Conservation (phyloP, 2,113 vertebrate genomes). For the Salvelinus sp. region DNA sequence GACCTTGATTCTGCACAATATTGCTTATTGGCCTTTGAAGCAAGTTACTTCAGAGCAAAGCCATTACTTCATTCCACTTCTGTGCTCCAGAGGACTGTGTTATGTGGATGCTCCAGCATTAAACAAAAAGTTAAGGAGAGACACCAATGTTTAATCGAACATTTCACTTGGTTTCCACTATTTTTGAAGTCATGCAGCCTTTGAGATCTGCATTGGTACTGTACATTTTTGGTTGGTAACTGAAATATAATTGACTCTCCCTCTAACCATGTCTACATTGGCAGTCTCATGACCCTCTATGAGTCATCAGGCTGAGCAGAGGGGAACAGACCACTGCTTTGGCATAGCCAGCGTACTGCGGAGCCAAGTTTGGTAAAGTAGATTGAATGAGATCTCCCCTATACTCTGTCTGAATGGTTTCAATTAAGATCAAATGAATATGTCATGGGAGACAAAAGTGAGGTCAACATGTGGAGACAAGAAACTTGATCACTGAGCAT, state of each 20-base stretch:
- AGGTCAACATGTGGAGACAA: constrained; percentile 2
- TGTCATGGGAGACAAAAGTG: constrained; percentile 11
- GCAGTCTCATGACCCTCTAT: constrained; percentile 10
- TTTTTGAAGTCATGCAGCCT: no score
- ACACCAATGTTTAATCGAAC: no score
- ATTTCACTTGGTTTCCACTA: no score
- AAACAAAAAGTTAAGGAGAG: no score
- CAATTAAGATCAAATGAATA: constrained; percentile 14
- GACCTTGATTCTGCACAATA: no score
- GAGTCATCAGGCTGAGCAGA: constrained; percentile 41
- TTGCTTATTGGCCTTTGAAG: no score
- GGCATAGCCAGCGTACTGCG: constrained; percentile 9
- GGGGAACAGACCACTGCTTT: constrained; percentile 28
- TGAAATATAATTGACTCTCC: not conserved
- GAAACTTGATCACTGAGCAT: not conserved
- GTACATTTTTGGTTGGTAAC: constrained; percentile 18
- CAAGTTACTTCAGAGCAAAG: no score
- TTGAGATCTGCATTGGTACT: constrained; percentile 15
- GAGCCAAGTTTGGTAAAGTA: constrained; percentile 17
- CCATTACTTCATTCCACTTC: no score
- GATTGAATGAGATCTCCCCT: not conserved
- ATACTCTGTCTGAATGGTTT: not conserved
- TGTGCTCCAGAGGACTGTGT: no score
- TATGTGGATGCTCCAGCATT: no score
- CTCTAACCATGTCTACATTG: constrained; percentile 24